Evolutionary conservation across 2,113 vertebrate genomes (phyloP).

Genomic region (Furnarius figulus): DNA sequence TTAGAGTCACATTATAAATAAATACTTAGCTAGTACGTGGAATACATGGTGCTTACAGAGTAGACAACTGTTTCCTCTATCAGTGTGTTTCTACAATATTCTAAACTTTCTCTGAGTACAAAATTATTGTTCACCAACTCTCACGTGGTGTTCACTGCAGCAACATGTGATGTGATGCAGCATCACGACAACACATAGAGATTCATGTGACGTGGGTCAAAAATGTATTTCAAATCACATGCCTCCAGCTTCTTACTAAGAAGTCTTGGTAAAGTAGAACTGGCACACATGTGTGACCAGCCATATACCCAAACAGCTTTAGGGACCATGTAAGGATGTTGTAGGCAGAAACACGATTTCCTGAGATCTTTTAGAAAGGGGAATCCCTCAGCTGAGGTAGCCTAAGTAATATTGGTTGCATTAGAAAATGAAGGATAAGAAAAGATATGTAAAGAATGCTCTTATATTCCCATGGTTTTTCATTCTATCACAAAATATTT

Average conservation of each 20-base stretch:
- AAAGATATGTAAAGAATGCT: not conserved
- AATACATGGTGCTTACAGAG: not conserved
- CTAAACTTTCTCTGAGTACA: not conserved
- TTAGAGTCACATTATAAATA: not conserved
- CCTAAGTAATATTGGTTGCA: not conserved
- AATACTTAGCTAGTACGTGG: not conserved
- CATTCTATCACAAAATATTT: not conserved
- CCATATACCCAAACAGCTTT: not conserved
- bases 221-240: not conserved
- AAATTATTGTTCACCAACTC: not conserved
- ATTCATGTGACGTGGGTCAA: not conserved
- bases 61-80: not conserved
- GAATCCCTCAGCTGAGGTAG: not conserved
- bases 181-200: not conserved
- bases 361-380: not conserved
- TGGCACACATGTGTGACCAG: not conserved
- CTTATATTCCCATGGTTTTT: not conserved
- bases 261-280: not conserved
- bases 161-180: not conserved
- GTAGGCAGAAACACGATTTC: not conserved
- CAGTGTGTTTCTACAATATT: not conserved
- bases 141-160: not conserved
- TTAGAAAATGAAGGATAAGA: not conserved
- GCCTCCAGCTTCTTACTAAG: not conserved
- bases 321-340: not conserved